Percentiles rank a stretch among this genome's conserved stretches.
Conservation (phyloP, 2,113 vertebrate species). For the Prunella himalayana region DNA sequence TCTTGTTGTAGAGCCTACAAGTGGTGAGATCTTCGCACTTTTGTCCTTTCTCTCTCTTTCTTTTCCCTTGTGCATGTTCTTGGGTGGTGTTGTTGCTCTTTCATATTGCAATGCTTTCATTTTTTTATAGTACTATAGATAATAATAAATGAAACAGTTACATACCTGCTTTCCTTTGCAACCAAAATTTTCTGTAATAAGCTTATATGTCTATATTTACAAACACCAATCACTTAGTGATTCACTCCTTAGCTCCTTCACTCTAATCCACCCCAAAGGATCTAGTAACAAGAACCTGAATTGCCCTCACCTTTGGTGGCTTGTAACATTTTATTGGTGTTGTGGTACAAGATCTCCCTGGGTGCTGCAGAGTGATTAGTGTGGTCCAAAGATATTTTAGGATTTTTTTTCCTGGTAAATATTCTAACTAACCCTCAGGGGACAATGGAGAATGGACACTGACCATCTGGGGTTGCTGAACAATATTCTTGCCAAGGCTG, state of each 20-base stretch:
- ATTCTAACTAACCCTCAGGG: no score
- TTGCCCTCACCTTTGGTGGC: rapidly evolving
- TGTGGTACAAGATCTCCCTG: background rate
- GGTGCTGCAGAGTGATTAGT: background rate
- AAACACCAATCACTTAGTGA: background rate
- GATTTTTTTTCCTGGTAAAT: background rate
- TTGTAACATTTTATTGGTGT: background rate
- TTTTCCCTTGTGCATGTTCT: background rate
- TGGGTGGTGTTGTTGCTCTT: background rate
- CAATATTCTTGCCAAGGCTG: no score
- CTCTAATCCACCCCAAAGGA: no score
- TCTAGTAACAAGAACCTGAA: background rate
- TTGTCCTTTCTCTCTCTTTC: background rate
- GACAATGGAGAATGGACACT: background rate
- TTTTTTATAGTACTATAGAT: background rate
- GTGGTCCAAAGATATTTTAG: background rate
- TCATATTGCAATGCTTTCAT: background rate
- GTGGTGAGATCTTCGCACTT: background rate
- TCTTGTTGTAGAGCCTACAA: rapidly evolving
- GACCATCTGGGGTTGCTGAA: background rate
- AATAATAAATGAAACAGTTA: background rate
- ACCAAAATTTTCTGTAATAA: background rate
- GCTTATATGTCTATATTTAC: background rate
- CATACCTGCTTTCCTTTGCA: background rate
- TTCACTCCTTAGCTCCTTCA: no score